Evolutionary conservation across 2,888 invertebrate genomes (phyloP), one percentile per base, ranked within the genome.

Genomic region (Melolontha melolontha): DNA sequence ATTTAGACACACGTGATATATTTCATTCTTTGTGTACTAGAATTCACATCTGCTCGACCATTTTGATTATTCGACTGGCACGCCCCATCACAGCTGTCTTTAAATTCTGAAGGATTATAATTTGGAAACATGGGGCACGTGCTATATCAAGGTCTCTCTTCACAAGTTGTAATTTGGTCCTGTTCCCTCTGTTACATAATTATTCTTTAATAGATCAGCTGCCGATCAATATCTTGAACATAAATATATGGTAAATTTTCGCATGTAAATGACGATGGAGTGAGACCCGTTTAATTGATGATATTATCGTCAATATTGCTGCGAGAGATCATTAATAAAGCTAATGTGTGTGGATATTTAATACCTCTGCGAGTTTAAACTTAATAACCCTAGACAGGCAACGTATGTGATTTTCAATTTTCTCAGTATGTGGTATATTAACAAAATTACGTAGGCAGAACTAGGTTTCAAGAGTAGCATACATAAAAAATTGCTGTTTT

Each of bases 21-120:
- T 51, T 49, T 51, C 22, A 27, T 51, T 52, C 44, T 44, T 54
- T 54, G 52, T 52, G 11, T 34, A 47, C 50, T 42, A 54, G 14
- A 42, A 44, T 54, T 42, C 64, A 44, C 64, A 64, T 64, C 64
- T 64, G 64, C 64, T 52, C 54, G 34, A 41, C 42, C 54, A 64
- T 52, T 64, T 44, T 47, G 64, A 64, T 64, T 54, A 44, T 54
- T 54, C 44, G 54, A 27, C 42, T 51, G 52, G 42, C 51, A 22
- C 40, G 51, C 64, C 49, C 47, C 34, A 22, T 47, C 47, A 62
- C 59, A 62, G 59, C 59, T 62, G 59, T 44, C 34, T 44, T 62
- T 16, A 62, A 47, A 62, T 62, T 62, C 49, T 16, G 47, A 7
- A 62, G 14, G 59, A 62, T 62, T 62, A 62, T 62, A 62, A 34